Evolutionary conservation across 2,113 vertebrate genomes (phyloP).

Genomic region (Philantomba maxwellii): DNA sequence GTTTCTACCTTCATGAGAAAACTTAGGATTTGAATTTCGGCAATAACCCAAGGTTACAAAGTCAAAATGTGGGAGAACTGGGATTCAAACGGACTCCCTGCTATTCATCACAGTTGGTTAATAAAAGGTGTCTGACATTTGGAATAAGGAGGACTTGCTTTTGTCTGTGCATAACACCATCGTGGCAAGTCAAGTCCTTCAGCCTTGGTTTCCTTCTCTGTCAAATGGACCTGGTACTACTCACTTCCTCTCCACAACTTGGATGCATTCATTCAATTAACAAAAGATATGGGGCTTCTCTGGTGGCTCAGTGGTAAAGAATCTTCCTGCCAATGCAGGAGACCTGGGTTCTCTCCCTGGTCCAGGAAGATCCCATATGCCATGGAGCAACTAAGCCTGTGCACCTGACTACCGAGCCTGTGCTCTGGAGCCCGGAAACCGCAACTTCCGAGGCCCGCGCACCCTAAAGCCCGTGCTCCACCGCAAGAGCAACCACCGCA

Average conservation of each 20-base stretch:
- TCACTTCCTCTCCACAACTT: background rate
- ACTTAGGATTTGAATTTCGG: background rate
- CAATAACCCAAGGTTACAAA: background rate
- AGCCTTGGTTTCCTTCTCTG: background rate
- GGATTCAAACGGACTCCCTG: background rate
- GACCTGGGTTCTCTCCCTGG: background rate
- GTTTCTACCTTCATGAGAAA: background rate
- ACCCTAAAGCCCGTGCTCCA: background rate
- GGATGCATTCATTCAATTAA: background rate
- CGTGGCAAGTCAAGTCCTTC: background rate
- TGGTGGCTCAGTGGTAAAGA: background rate
- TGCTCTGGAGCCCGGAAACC: background rate
- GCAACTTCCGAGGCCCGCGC: rapidly evolving
- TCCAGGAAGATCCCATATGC: background rate
- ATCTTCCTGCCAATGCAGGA: background rate
- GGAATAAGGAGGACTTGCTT: background rate
- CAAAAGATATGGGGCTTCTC: background rate
- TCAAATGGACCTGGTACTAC: background rate
- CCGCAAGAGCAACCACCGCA: rapidly evolving
- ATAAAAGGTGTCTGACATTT: background rate
- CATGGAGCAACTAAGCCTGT: background rate
- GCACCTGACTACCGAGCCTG: background rate
- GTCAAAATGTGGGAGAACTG: background rate
- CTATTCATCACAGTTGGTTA: background rate
- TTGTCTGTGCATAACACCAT: background rate